Evolutionary conservation across 1,140 invertebrate genomes (phyloP).

Genomic region (Elysia chlorotica): DNA sequence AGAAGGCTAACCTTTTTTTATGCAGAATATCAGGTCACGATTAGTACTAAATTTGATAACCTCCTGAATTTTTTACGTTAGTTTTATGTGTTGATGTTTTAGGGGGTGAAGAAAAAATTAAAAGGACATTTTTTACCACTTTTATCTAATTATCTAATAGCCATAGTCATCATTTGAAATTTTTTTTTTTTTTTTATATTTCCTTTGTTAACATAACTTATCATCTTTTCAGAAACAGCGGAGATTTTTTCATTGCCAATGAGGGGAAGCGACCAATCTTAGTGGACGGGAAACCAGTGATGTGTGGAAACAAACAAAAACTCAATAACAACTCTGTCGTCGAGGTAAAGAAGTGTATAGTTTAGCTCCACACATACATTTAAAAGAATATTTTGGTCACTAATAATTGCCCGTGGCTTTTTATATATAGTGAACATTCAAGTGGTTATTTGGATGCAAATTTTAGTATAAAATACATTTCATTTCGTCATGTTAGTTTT

Average conservation of each 20-base stretch:
- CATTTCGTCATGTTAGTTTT: background rate
- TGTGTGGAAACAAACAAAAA: constrained; percentile 81
- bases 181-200: background rate
- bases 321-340: constrained; percentile 93
- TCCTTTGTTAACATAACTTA: background rate
- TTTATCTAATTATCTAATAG: no score
- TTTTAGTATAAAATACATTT: no score
- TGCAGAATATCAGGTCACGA: no score
- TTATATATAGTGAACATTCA: background rate
- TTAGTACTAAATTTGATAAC: no score
- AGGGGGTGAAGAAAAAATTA: no score
- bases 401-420: background rate
- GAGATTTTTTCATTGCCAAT: constrained; percentile 92
- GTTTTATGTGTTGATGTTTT: no score
- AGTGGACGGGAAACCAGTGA: constrained; percentile 88
- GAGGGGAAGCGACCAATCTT: constrained; percentile 94
- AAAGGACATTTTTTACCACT: no score
- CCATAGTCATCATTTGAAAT: no score
- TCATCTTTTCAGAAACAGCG: constrained; percentile 72
- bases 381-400: background rate
- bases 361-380: background rate
- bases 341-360: constrained; percentile 71
- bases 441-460: background rate
- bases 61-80: no score
- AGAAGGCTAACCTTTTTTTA: no score